Evolutionary conservation across 2,113 vertebrate species (phyloP).

Genomic region (Acrocephalus arundinaceus): DNA sequence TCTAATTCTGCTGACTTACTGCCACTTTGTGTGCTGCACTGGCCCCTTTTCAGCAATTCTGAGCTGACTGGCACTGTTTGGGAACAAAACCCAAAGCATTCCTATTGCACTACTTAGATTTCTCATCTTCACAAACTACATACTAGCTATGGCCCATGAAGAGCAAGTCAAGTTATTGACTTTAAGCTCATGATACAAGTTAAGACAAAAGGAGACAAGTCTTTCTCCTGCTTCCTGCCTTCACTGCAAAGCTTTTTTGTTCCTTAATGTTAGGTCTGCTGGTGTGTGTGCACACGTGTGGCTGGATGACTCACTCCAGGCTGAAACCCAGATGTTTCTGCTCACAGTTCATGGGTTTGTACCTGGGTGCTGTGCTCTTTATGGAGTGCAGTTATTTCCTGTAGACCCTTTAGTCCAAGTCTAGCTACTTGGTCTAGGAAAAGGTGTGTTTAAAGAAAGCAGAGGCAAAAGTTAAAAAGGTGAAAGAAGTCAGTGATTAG

Average conservation of each 20-base stretch:
- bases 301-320: not conserved
- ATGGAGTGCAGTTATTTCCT: not conserved
- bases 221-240: not conserved
- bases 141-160: not conserved
- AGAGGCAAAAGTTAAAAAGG: not conserved
- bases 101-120: not conserved
- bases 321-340: not conserved
- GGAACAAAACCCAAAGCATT: not conserved
- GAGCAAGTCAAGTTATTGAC: not conserved
- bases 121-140: not conserved
- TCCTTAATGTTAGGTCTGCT: not conserved
- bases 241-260: not conserved
- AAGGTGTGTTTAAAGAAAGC: not conserved
- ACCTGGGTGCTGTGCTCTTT: not conserved
- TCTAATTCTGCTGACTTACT: not conserved
- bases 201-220: not conserved
- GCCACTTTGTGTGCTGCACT: not conserved
- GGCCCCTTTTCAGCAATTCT: not conserved
- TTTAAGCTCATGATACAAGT: not conserved
- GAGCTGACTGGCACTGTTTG: not conserved
- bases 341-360: not conserved
- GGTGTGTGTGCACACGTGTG: fast-evolving
- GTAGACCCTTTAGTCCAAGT: not conserved
- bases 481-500: not conserved
- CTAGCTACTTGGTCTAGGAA: not conserved